These are phyloP conservation scores for Nephila pilipes DNA, from an alignment of 1,140 invertebrate species.

Conservation along the genomic window DNA sequence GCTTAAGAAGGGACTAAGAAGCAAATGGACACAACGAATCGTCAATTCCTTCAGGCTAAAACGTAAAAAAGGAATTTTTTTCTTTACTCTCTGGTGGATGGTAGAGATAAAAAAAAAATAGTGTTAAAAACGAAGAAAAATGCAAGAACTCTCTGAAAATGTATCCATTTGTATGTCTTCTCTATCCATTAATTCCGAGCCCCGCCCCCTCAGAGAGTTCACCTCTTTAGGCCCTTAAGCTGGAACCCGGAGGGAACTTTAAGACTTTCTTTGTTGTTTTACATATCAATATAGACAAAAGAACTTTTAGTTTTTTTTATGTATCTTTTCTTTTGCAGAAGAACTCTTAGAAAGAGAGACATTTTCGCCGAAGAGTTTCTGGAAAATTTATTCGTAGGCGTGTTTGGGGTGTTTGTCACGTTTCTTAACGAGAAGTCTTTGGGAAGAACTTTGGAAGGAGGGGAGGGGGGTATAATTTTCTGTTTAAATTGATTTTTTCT, in stretches of 20 bases:
- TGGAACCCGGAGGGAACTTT: background rate
- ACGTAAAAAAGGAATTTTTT: background rate
- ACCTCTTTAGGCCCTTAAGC: slow-evolving; percentile 25
- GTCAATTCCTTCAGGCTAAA: slow-evolving; percentile 55
- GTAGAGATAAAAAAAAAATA: background rate
- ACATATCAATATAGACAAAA: slow-evolving; percentile 57
- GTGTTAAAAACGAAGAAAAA: slow-evolving; percentile 59
- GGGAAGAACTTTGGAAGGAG: too few species aligned
- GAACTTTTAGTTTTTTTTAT: background rate
- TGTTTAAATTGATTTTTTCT: background rate
- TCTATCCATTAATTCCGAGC: slow-evolving; percentile 57
- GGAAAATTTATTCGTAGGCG: slow-evolving; percentile 7
- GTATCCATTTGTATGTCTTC: slow-evolving; percentile 72
- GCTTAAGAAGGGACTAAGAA: slow-evolving; percentile 61
- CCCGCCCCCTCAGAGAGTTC: slow-evolving; percentile 36
- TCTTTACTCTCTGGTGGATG: background rate
- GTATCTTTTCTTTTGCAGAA: background rate
- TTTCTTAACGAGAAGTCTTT: background rate
- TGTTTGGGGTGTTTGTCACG: background rate
- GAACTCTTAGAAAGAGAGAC: slow-evolving; percentile 20
- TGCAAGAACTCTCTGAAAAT: slow-evolving; percentile 52
- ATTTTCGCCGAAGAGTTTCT: background rate
- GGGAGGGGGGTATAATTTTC: background rate
- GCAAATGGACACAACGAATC: slow-evolving; percentile 71
- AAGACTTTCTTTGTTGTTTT: slow-evolving; percentile 40